Conservation (phyloP, 2,888 invertebrate species). For the Acholoe squamosa region DNA sequence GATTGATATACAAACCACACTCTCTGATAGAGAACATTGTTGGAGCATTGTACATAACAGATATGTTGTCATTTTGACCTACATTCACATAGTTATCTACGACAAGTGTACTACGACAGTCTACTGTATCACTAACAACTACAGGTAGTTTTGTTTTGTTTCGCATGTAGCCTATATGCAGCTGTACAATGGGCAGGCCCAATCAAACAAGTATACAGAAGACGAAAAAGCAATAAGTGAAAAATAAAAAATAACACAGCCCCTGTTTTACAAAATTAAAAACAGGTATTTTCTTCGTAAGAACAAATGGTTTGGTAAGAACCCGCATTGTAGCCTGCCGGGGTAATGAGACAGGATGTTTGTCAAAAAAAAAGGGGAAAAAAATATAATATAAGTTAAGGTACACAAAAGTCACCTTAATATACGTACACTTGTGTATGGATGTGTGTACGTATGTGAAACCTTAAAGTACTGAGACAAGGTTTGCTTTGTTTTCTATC, state of each 20-base stretch:
- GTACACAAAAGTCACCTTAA: constrained; percentile 59
- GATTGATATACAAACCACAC: constrained; percentile 55
- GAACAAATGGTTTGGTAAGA: constrained; percentile 57
- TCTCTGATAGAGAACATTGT: constrained; percentile 44
- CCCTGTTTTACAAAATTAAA: constrained; percentile 61
- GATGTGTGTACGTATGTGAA: constrained; percentile 53
- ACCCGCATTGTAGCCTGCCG: constrained; percentile 31
- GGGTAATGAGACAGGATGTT: constrained; percentile 53
- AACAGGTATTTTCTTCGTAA: constrained; percentile 50
- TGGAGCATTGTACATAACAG: constrained; percentile 63
- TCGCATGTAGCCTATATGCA: constrained; percentile 51
- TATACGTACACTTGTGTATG: constrained; percentile 45
- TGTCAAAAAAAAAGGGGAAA: constrained; percentile 47
- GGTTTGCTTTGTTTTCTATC: constrained; percentile 37
- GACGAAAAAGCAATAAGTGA: constrained; percentile 58
- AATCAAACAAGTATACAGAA: constrained; percentile 61
- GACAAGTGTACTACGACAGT: constrained; percentile 55
- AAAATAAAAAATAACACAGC: constrained; percentile 63
- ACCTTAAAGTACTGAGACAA: constrained; percentile 61
- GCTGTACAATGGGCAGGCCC: constrained; percentile 58
- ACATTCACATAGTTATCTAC: constrained; percentile 59
- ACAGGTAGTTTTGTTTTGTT: constrained; percentile 51
- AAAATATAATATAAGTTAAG: constrained; percentile 62
- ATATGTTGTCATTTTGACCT: constrained; percentile 62
- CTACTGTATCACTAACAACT: constrained; percentile 45